These are phyloP conservation scores for Abramis brama DNA, from an alignment of 2,113 vertebrate genomes.

Conservation along the genomic window DNA sequence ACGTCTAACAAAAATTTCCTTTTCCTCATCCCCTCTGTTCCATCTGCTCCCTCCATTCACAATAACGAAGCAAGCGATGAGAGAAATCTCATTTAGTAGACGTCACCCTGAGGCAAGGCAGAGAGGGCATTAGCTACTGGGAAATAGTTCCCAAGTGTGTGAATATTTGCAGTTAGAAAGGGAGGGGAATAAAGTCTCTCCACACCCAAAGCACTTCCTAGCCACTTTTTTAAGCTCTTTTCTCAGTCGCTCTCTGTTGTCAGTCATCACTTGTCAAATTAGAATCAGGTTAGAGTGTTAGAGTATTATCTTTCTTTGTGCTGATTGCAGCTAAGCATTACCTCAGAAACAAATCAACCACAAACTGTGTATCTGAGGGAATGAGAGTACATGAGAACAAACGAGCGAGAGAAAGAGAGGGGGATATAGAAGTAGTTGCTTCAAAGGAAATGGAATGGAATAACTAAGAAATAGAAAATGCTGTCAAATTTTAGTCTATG, in stretches of 20 bases:
- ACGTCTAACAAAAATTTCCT: slow-evolving; percentile 34
- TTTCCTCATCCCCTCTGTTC: slow-evolving; percentile 42
- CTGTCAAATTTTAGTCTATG: background rate
- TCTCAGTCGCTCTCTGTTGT: slow-evolving; percentile 42
- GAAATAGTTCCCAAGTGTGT: slow-evolving; percentile 36
- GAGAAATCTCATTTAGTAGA: slow-evolving; percentile 51
- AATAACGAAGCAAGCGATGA: slow-evolving; percentile 43
- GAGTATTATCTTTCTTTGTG: slow-evolving; percentile 50
- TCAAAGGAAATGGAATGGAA: background rate
- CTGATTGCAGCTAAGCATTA: slow-evolving; percentile 55
- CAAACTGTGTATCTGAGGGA: background rate
- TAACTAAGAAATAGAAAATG: background rate
- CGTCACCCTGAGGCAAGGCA: slow-evolving; percentile 42
- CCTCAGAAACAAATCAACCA: slow-evolving; percentile 41
- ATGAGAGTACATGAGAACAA: background rate
- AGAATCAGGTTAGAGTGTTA: slow-evolving; percentile 49
- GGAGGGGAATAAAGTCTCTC: background rate
- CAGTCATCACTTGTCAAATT: slow-evolving; percentile 60
- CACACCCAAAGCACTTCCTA: background rate
- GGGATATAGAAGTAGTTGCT: background rate
- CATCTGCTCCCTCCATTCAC: slow-evolving; percentile 49
- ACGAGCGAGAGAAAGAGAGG: background rate
- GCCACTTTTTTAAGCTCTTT: slow-evolving; percentile 22
- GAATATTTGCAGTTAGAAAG: slow-evolving; percentile 23
- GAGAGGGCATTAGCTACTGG: slow-evolving; percentile 44